These are phyloP conservation scores for Mellilla xanthometata DNA, from an alignment of 2,888 invertebrate species.

Conservation along the genomic window DNA sequence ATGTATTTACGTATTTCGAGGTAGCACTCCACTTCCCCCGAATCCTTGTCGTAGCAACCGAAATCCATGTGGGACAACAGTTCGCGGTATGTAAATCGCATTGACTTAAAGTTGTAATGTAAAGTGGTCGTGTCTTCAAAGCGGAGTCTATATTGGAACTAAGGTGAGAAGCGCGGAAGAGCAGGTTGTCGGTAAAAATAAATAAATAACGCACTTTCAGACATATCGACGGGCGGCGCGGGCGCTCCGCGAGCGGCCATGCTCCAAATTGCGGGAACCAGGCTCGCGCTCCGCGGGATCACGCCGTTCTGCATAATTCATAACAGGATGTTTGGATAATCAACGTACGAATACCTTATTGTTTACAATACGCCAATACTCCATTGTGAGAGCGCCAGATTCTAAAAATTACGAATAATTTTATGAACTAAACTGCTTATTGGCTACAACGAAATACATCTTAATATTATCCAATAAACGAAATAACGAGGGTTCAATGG, in stretches of 20 bases:
- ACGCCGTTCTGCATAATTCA: constrained; percentile 51
- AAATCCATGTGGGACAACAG: constrained; percentile 79
- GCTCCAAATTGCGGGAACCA: constrained; percentile 66
- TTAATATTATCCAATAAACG: not conserved
- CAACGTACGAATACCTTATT: constrained; percentile 51
- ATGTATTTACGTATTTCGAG: constrained; percentile 85
- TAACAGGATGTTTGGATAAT: constrained; percentile 71
- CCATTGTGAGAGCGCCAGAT: constrained; percentile 15
- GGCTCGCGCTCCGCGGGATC: constrained; percentile 49
- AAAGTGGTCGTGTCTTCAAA: constrained; percentile 65
- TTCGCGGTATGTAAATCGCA: constrained; percentile 52
- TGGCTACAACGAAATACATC: not conserved
- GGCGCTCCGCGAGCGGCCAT: constrained; percentile 58
- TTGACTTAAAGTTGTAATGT: constrained; percentile 49
- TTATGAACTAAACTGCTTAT: not conserved
- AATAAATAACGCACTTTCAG: constrained; percentile 77
- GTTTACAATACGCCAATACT: constrained; percentile 33
- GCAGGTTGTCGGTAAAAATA: constrained; percentile 66
- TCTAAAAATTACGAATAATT: constrained; percentile 10
- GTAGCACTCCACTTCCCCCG: constrained; percentile 87
- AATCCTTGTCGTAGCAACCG: constrained; percentile 85
- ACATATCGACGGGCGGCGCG: constrained; percentile 65
- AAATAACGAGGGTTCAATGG: not conserved
- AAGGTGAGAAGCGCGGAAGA: constrained; percentile 61
- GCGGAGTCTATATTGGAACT: constrained; percentile 70